Percentiles rank a stretch among this genome's conserved stretches.
Evolutionary conservation across 2,888 invertebrate species (phyloP).

Genomic region (Thymelicus lineola): DNA sequence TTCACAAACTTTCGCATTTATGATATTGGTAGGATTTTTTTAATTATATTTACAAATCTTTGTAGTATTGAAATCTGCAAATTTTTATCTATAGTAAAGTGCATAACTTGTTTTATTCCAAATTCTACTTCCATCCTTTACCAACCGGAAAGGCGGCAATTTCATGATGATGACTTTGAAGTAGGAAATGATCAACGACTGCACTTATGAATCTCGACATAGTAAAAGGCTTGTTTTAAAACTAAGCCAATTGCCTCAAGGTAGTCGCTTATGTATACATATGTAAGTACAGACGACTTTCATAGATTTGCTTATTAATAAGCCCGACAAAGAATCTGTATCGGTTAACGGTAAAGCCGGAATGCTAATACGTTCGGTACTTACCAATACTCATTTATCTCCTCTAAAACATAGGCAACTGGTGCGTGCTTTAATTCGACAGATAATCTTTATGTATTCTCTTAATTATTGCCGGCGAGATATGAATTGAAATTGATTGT

Average conservation of each 20-base stretch:
- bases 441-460: conserved; percentile 53
- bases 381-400: conserved; percentile 69
- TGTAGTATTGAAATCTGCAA: too few relatives aligned
- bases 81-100: not conserved
- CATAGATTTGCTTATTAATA: conserved; percentile 77
- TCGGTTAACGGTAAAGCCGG: conserved; percentile 59
- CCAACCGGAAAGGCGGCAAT: not conserved
- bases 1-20: too few relatives aligned
- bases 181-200: conserved; percentile 17
- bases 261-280: conserved; percentile 45
- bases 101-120: not conserved
- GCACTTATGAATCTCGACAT: conserved; percentile 18
- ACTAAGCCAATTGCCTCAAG: conserved; percentile 40
- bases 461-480: conserved; percentile 51
- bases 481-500: conserved; percentile 52
- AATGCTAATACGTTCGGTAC: conserved; percentile 62
- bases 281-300: conserved; percentile 66
- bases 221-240: conserved; percentile 26
- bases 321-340: conserved; percentile 73
- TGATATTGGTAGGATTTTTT: too few relatives aligned
- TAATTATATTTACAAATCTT: too few relatives aligned
- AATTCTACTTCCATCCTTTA: not conserved
- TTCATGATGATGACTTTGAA: not conserved
- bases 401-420: conserved; percentile 56
- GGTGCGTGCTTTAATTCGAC: conserved; percentile 57